Base-by-base conservation (phyloP, 2,113 vertebrate species). In the Otus sunia region DNA sequence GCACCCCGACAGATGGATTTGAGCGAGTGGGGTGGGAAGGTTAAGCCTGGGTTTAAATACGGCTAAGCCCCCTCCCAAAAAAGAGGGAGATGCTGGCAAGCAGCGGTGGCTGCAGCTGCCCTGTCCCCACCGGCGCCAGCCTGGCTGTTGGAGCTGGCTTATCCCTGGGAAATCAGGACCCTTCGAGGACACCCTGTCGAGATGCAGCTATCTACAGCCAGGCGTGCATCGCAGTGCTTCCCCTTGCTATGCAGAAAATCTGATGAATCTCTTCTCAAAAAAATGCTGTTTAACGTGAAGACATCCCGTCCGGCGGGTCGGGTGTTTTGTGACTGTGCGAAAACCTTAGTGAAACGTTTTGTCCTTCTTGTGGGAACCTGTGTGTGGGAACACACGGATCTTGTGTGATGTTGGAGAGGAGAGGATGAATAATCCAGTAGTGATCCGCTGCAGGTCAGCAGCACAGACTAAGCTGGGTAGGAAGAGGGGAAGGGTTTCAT, bases 271-370 rank as follows among this genome's bases (percentile, higher is more conserved):
- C 53, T 19, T 45, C 72, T 68, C 62, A 47, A 45, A 37, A 37
- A 85, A 79, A n/a, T 10, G 39, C 39, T 79, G 50, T 59, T 91
- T 25, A 27, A 86, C 15, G 0, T 45, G 55, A 22, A 43, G 12
- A 47, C 29, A 7, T 50, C 66, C 36, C 5, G 0, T 41, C 71
- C 34, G 56, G 43, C 4, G 4, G 17, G 32, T 32, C 69, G 3
- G 1, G 60, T 3, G 1, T 15, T 66, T 37, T 17, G 76, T 56
- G 85, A 66, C 45, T 1, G 0, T 11, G 45, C 5, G 4, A 19
- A 82, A 85, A 41, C 18, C 12, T 1, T 1, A 8, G 60, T 12
- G 60, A 56, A 74, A 30, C 0, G 17, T 56, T 74, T 41, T 37
- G 19, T 78, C 41, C 75, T 68, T 41, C 41, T 52, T 12, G 34